phyloP scores from a whole-genome alignment of 2,113 vertebrate species.

The Cyphomyrus plagiostoma region DNA sequence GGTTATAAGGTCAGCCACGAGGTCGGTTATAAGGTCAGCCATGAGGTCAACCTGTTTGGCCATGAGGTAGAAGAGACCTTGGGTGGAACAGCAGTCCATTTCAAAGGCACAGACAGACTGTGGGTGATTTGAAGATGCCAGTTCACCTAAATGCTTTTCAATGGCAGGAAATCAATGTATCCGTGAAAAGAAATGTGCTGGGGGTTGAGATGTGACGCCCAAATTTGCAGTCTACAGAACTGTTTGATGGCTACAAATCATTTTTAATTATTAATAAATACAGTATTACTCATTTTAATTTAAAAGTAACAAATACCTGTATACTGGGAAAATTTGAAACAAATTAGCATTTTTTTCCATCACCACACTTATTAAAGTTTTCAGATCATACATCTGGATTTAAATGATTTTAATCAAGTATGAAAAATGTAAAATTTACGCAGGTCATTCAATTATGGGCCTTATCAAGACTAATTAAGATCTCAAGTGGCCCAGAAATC shows the following conservation, averaged over 20 bases:
- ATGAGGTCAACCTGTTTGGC: neutral
- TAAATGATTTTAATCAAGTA: neutral
- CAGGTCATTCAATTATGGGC: neutral
- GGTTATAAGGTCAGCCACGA: neutral
- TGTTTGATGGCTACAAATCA: neutral
- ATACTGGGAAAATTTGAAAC: neutral
- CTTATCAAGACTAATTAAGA: constrained; percentile 4
- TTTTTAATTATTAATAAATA: neutral
- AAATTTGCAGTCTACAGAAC: neutral
- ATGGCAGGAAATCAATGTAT: neutral
- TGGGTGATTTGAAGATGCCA: neutral
- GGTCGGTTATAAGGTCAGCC: neutral
- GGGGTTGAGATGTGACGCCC: neutral
- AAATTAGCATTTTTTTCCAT: neutral
- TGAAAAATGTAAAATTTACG: neutral
- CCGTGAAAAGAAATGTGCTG: neutral
- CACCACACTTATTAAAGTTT: neutral
- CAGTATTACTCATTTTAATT: neutral
- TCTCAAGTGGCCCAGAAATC: constrained; percentile 4
- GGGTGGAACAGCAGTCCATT: neutral
- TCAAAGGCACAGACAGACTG: neutral
- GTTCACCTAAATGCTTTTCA: neutral
- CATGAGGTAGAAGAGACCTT: neutral
- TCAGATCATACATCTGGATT: neutral
- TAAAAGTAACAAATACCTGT: neutral